These are phyloP conservation scores for Scomberomorus guttatus DNA, from an alignment of 2,797 vertebrate species.

Conservation along the genomic window DNA sequence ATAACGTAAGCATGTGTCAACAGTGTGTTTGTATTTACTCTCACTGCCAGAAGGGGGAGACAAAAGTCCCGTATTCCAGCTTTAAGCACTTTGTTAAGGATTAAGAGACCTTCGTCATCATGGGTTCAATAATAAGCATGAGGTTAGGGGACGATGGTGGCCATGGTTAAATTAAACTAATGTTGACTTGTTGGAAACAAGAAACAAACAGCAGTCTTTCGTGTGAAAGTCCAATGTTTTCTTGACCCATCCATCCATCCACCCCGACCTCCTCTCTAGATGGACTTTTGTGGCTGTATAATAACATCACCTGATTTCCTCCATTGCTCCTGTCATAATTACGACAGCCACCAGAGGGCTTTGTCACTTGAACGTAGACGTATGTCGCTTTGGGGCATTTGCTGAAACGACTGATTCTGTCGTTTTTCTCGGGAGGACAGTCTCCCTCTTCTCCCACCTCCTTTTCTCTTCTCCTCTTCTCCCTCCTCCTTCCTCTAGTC, in stretches of 20 bases:
- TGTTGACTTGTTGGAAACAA: not conserved
- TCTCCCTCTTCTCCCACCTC: not conserved
- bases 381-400: not conserved
- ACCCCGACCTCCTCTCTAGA: too few species aligned
- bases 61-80: too few species aligned
- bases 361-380: not conserved
- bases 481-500: conserved; percentile 50
- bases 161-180: too few species aligned
- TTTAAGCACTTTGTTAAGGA: too few species aligned
- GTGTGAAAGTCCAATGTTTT: not conserved
- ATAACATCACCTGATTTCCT: not conserved
- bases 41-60: too few species aligned
- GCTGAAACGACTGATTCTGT: not conserved
- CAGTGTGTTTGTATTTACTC: too few species aligned
- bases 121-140: too few species aligned
- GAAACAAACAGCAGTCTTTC: not conserved
- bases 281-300: too few species aligned
- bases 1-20: too few species aligned
- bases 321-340: not conserved
- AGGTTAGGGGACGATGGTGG: too few species aligned
- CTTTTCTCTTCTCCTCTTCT: conserved; percentile 28
- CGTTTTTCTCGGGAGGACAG: not conserved
- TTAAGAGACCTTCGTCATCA: too few species aligned
- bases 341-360: not conserved
- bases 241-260: too few species aligned